phyloP scores from a whole-genome alignment of 2,797 vertebrate genomes.

The Crotalus adamanteus region DNA sequence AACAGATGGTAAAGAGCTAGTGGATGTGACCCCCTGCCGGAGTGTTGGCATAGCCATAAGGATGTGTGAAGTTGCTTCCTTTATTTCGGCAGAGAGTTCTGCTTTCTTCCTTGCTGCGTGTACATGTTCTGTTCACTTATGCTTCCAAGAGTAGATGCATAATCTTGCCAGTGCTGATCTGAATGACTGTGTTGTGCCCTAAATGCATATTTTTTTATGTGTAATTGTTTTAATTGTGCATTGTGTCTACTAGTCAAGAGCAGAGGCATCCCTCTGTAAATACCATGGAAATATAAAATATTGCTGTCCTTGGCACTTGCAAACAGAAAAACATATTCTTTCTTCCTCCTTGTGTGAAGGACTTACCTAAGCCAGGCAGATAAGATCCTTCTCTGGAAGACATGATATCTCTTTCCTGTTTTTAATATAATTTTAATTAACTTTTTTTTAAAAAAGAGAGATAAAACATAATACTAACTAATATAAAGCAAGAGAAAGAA shows the following conservation, averaged over 20 bases:
- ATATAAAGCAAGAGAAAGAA: not conserved
- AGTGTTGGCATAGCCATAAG: slow-evolving; percentile 5
- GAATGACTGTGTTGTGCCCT: not conserved
- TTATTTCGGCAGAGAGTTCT: slow-evolving; percentile 11
- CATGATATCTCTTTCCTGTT: not conserved
- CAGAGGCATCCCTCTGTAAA: not conserved
- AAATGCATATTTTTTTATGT: not conserved
- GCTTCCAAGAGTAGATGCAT: not conserved
- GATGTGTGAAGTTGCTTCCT: slow-evolving; percentile 11
- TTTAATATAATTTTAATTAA: not conserved
- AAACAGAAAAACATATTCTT: not conserved
- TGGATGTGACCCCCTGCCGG: slow-evolving; percentile 14
- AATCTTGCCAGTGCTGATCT: not conserved
- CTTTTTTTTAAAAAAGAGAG: not conserved
- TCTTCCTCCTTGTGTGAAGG: not conserved
- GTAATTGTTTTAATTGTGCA: not conserved
- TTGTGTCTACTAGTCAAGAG: not conserved
- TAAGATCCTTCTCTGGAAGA: not conserved
- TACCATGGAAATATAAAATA: not conserved
- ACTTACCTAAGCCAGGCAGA: not conserved
- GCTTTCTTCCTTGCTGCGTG: not conserved
- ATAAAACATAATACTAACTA: not conserved
- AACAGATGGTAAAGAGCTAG: slow-evolving; percentile 28
- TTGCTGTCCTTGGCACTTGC: not conserved
- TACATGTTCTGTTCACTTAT: slow-evolving; percentile 5